Base-by-base conservation (phyloP, 2,888 invertebrate genomes). In the Eupithecia insigniata region DNA sequence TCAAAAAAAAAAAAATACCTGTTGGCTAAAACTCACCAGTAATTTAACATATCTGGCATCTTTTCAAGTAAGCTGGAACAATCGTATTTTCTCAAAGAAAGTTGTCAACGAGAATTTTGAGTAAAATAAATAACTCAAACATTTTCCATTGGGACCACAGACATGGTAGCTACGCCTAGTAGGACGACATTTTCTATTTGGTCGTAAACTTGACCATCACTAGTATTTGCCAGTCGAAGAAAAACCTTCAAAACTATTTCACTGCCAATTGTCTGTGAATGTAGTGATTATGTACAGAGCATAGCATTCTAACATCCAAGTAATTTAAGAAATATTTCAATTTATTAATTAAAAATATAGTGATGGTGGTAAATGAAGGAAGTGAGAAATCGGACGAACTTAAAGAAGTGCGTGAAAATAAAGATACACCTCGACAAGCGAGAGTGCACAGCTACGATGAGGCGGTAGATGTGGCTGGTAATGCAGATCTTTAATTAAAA, bases 391-490 rank as follows among this genome's bases (percentile, higher is more conserved):
- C 34, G 12, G 36, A 58, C 34, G 61, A 43, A 1, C 69, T 51
- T n/a, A 58, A 67, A 62, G 72, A 32, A 55, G 70, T 61, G 60
- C 66, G 43, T 14, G 69, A 67, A 62, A 67, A 64, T 16, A 69
- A 67, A 6, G 32, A 26, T 10, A 5, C 26, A 26, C 55, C 10
- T 30, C 43, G n/a, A 36, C 32, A n/a, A 22, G n/a, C 10, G 43
- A 73, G 66, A 67, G 65, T 72, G 7, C 70, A 77, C 30, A 77
- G 66, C 10, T 78, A 72, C 43, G 78, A 78, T 32, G 78, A 76
- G 64, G 75, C 77, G 22, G 70, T 77, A 22, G 70, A 77, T 46
- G 65, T 77, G 65, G 73, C 77, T 12, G 77, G 78, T 79, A 74
- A 76, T 55, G 1, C 10, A 8, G 2, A 10, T 51, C 3, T 51